phyloP scores from a whole-genome alignment of 2,888 invertebrate genomes.

The Therioaphis trifolii region DNA sequence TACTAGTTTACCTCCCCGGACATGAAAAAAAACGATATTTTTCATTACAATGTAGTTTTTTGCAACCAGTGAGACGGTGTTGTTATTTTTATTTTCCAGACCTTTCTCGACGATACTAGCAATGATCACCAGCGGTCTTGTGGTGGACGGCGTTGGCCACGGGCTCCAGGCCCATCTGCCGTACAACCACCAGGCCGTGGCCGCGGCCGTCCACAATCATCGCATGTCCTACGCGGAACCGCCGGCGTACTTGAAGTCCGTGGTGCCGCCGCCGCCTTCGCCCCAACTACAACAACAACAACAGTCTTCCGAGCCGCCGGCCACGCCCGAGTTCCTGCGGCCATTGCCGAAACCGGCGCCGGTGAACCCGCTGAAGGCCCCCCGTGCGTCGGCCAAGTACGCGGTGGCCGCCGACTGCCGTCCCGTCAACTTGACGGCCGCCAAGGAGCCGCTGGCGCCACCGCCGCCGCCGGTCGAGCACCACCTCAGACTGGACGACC shows the following conservation, averaged over 20 bases:
- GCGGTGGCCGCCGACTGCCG: conserved; percentile 24
- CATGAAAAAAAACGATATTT: too few relatives aligned
- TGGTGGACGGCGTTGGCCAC: conserved; percentile 76
- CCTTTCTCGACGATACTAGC: conserved; percentile 67
- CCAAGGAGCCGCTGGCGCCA: conserved; percentile 33
- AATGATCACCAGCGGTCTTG: conserved; percentile 77
- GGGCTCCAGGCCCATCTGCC: conserved; percentile 65
- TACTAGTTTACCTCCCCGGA: too few relatives aligned
- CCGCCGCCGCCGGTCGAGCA: neutral
- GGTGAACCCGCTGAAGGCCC: conserved; percentile 51
- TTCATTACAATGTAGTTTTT: too few relatives aligned
- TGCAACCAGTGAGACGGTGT: too few relatives aligned
- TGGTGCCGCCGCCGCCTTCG: conserved; percentile 39
- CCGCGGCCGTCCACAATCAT: conserved; percentile 61
- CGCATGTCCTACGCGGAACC: conserved; percentile 68
- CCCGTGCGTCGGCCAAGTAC: conserved; percentile 64
- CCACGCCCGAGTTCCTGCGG: conserved; percentile 76
- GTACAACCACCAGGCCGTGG: conserved; percentile 55
- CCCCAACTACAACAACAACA: conserved; percentile 32
- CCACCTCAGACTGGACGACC: conserved; percentile 31
- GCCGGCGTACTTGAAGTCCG: conserved; percentile 61
- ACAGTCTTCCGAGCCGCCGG: conserved; percentile 64
- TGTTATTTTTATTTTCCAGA: neutral
- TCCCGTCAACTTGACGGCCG: conserved; percentile 47
- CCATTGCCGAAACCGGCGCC: conserved; percentile 75